Evolutionary conservation across 2,113 vertebrate genomes (phyloP), one percentile per base, ranked within the genome.

Genomic region (Psammodynastes pulverulentus): DNA sequence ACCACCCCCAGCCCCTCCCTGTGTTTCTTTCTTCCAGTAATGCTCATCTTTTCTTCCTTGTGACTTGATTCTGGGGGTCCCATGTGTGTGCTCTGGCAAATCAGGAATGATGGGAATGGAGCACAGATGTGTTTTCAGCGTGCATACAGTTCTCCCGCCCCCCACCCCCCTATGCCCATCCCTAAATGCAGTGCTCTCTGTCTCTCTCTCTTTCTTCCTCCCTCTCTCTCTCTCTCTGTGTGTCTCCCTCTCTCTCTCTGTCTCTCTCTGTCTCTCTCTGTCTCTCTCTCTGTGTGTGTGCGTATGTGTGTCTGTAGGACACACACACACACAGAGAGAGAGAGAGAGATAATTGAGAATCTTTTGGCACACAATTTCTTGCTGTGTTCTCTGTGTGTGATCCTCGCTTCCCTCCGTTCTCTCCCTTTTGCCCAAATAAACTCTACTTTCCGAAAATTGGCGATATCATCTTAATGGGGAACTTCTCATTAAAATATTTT

Each of bases 221-320:
- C 17, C 0, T 52, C 4, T 54, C 5, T 54, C 19, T 54, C 1
- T 54, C 5, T 54, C 19, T 21, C 0, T 53, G 0, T 54, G 19
- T 54, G 0, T 54, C 19, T 23, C 5, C 21, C 0, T 54, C 5
- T 7, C 53, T 54, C 0, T 54, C 5, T 54, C 1, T 54, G 0
- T 54, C 1, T 54, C 1, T 54, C 5, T 52, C 1, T 53, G 3
- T 6, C 4, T 53, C 19, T 53, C 1, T 21, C 17, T 19, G 0
- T 1, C 52, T 54, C 53, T 54, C 4, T 54, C 3, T 29, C 0
- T 26, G 1, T 49, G 10, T 86, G 10, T 26, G 26, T 26, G 1
- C 29, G 10, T 86, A 4, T 26, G 26, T n/a, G 48, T 17, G 29
- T n/a, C 3, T n/a, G 86, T 34, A 43, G 56, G 56, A 26, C 3